These are phyloP conservation scores for Amiota mariae DNA, from an alignment of 2,888 invertebrate genomes.

Conservation along the genomic window DNA sequence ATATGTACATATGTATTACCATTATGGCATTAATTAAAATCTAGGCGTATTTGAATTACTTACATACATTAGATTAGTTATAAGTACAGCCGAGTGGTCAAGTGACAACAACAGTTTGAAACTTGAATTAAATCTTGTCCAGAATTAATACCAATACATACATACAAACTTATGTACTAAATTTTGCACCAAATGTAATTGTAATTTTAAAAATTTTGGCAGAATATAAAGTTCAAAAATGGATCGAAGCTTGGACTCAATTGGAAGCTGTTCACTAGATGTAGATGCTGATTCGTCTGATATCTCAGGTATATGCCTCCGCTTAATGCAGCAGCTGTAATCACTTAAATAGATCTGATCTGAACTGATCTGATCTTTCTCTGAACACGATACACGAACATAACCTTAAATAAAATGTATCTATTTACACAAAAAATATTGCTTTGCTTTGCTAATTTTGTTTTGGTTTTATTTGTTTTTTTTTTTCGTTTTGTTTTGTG, in stretches of 20 bases:
- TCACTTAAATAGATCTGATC: neutral
- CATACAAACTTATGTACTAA: too few species aligned
- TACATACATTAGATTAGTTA: too few species aligned
- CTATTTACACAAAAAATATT: slow-evolving; percentile 22
- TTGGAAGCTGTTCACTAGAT: slow-evolving; percentile 89
- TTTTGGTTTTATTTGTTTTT: too few species aligned
- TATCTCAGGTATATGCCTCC: slow-evolving; percentile 78
- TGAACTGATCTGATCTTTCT: too few species aligned
- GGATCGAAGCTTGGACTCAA: slow-evolving; percentile 88
- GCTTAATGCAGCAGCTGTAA: neutral
- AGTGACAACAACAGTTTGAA: too few species aligned
- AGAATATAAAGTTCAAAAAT: slow-evolving; percentile 73
- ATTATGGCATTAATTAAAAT: slow-evolving; percentile 7
- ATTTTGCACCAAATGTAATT: too few species aligned
- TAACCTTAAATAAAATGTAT: slow-evolving; percentile 37
- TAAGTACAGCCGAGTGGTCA: too few species aligned
- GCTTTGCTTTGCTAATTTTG: slow-evolving; percentile 18
- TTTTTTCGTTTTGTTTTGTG: slow-evolving; percentile 35
- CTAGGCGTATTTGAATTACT: neutral
- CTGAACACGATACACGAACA: neutral
- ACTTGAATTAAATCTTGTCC: too few species aligned
- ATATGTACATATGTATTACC: too few species aligned
- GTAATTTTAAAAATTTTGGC: slow-evolving; percentile 30
- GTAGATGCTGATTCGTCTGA: slow-evolving; percentile 84
- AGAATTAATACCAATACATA: too few species aligned